Evolutionary conservation across 2,113 vertebrate species (phyloP).

Genomic region (Xerus inauris): DNA sequence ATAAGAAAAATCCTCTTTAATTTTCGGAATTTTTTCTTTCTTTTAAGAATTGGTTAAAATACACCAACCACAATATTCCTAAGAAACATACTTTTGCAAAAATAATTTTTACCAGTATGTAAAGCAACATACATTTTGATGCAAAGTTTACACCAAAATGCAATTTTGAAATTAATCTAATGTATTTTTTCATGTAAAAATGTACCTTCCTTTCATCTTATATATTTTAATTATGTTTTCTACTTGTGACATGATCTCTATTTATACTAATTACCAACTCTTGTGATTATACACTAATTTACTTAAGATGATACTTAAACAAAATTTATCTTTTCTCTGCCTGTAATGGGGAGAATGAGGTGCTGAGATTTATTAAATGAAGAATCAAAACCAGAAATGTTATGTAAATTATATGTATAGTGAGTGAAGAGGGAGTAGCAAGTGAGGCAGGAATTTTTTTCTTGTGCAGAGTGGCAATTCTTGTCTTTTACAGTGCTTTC

Average conservation of each 20-base stretch:
- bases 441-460: background rate
- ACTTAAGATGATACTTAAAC: slow-evolving; percentile 53
- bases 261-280: slow-evolving; percentile 68
- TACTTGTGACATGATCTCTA: slow-evolving; percentile 56
- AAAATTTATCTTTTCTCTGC: background rate
- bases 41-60: slow-evolving; percentile 15
- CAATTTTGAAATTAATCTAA: background rate
- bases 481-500: background rate
- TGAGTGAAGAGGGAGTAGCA: background rate
- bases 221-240: slow-evolving; percentile 58
- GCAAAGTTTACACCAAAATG: background rate
- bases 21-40: background rate
- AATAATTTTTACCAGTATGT: background rate
- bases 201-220: background rate
- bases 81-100: background rate
- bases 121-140: background rate
- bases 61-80: background rate
- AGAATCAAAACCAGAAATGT: background rate
- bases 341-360: background rate
- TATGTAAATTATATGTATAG: fast-evolving
- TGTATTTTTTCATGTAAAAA: background rate
- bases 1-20: background rate
- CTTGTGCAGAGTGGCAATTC: background rate
- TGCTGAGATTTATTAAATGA: background rate
- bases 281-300: slow-evolving; percentile 67